Evolutionary conservation across 2,113 vertebrate genomes (phyloP).

Genomic region (Agapornis roseicollis): DNA sequence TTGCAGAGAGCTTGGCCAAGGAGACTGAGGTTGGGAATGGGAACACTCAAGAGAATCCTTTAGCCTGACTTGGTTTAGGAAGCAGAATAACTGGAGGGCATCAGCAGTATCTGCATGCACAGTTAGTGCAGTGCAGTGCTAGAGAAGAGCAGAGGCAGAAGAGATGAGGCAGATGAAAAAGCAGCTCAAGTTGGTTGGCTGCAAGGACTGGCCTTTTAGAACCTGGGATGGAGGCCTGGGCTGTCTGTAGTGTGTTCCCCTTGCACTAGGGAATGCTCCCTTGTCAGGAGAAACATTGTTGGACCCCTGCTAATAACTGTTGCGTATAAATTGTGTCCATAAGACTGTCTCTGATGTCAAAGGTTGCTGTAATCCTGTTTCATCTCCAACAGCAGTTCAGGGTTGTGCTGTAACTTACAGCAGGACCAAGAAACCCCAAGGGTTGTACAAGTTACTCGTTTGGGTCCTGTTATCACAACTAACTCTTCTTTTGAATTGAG

Average conservation of each 20-base stretch:
- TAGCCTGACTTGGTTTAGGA: not conserved
- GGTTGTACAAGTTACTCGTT: not conserved
- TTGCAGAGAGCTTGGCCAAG: not conserved
- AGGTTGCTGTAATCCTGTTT: not conserved
- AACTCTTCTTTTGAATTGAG: not conserved
- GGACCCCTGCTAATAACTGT: not conserved
- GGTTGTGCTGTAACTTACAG: not conserved
- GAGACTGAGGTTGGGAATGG: not conserved
- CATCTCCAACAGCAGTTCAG: not conserved
- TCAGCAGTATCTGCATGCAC: not conserved
- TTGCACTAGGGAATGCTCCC: not conserved
- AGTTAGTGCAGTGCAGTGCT: not conserved
- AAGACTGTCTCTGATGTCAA: not conserved
- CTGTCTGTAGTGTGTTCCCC: not conserved
- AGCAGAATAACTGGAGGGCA: not conserved
- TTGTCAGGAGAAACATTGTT: not conserved
- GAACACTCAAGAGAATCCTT: not conserved
- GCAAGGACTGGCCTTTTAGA: not conserved
- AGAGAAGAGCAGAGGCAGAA: not conserved
- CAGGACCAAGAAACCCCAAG: not conserved
- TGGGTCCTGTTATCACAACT: not conserved
- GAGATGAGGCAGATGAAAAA: too few relatives aligned
- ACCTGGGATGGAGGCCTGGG: not conserved
- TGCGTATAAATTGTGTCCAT: not conserved
- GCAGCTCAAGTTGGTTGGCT: not conserved